Evolutionary conservation across 2,797 vertebrate species (phyloP).

Genomic region (Cottoperca gobio): DNA sequence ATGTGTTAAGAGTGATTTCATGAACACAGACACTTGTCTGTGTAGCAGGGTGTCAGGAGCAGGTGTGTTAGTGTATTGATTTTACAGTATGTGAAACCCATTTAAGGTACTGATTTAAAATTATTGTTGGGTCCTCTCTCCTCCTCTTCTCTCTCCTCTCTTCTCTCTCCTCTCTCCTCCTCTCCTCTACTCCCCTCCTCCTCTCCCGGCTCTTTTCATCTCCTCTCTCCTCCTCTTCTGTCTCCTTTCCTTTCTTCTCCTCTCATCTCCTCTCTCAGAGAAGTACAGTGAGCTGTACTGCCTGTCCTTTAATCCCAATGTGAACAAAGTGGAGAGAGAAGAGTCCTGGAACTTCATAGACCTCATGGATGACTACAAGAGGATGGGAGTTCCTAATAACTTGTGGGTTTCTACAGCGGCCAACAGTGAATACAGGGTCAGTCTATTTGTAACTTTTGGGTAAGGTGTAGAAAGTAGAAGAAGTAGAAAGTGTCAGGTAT

Average conservation of each 20-base stretch:
- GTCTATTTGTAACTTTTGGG: constrained; percentile 52
- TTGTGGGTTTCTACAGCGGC: constrained; percentile 92
- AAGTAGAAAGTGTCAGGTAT: not conserved
- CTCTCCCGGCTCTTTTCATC: not conserved
- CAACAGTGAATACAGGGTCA: constrained; percentile 93
- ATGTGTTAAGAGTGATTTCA: not conserved
- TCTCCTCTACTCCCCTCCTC: not conserved
- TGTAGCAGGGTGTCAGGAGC: constrained; percentile 79
- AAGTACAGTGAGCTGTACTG: constrained; percentile 96
- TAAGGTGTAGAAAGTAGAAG: not conserved
- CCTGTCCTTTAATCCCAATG: constrained; percentile 95
- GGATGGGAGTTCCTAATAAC: constrained; percentile 94
- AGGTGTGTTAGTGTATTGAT: constrained; percentile 6
- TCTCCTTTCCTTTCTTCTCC: not conserved
- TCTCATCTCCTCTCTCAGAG: constrained; percentile 77
- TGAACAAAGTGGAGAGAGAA: constrained; percentile 91
- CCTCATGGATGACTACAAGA: constrained; percentile 88
- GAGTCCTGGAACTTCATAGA: constrained; percentile 92
- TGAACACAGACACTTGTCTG: constrained; percentile 74
- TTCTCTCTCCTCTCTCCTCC: no score
- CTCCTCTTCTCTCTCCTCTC: not conserved
- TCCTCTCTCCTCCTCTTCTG: constrained; percentile 10
- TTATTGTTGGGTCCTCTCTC: not conserved
- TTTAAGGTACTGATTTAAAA: not conserved
- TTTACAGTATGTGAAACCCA: not conserved